Evolutionary conservation across 2,113 vertebrate genomes (phyloP).

Genomic region (Ahaetulla prasina): DNA sequence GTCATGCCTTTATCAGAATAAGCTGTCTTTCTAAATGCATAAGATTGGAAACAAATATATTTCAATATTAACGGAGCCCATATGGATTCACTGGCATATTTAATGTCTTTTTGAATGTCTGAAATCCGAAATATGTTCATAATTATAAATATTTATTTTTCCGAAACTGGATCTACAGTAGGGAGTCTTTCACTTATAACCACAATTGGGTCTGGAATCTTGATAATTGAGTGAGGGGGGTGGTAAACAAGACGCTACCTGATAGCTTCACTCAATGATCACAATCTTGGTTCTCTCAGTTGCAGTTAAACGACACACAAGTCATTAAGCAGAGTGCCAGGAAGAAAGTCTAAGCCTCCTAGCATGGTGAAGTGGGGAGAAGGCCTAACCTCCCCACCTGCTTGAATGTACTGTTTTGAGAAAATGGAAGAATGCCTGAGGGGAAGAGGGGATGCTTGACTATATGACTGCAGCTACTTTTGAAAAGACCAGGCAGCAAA

Average conservation of each 20-base stretch:
- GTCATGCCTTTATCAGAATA: background rate
- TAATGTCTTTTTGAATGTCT: background rate
- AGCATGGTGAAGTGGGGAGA: background rate
- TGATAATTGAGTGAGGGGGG: background rate
- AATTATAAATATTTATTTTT: background rate
- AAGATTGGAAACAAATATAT: background rate
- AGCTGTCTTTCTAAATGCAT: background rate
- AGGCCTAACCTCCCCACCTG: too few relatives aligned
- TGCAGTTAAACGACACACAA: background rate
- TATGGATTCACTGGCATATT: background rate
- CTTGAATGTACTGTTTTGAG: too few relatives aligned
- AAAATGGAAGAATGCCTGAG: too few relatives aligned
- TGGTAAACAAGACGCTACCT: background rate
- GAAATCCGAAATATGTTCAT: background rate
- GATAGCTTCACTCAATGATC: background rate
- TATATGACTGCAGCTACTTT: too few relatives aligned
- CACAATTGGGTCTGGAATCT: background rate
- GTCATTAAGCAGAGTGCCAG: background rate
- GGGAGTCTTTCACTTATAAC: background rate
- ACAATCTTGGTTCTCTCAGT: background rate
- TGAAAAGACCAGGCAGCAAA: too few relatives aligned
- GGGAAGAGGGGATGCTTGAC: too few relatives aligned
- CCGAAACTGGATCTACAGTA: background rate
- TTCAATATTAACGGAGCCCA: background rate
- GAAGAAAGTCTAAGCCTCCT: background rate